Conservation (phyloP, 1,140 invertebrate species). For the Antheraea mylitta region DNA sequence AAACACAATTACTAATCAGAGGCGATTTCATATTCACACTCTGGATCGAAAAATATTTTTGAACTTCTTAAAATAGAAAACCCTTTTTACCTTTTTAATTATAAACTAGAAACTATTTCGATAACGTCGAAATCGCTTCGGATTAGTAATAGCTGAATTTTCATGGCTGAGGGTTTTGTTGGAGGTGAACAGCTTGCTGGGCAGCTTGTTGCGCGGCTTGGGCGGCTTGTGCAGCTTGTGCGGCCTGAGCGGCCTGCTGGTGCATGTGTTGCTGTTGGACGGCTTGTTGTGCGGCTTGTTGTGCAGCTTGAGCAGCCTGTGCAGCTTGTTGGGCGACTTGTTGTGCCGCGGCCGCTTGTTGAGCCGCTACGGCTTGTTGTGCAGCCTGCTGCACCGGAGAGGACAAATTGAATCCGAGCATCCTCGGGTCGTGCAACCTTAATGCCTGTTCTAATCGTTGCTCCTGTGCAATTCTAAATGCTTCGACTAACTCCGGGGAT, state of each 20-base stretch:
- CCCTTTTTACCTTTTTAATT: slow-evolving; percentile 13
- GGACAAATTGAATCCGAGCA: slow-evolving; percentile 73
- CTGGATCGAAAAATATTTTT: slow-evolving; percentile 22
- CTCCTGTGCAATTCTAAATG: slow-evolving; percentile 86
- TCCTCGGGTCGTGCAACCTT: slow-evolving; percentile 83
- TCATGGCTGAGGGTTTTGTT: slow-evolving; percentile 77
- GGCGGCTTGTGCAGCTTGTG: slow-evolving; percentile 38
- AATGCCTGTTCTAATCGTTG: slow-evolving; percentile 90
- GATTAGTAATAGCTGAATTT: slow-evolving; percentile 80
- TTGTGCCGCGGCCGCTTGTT: slow-evolving; percentile 50
- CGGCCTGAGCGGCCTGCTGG: slow-evolving; percentile 48
- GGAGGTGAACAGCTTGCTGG: slow-evolving; percentile 73
- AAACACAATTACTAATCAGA: slow-evolving; percentile 66
- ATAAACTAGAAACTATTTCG: slow-evolving; percentile 23
- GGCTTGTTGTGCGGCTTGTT: slow-evolving; percentile 49
- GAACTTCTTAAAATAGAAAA: background rate
- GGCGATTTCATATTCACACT: slow-evolving; percentile 60
- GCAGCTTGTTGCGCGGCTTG: slow-evolving; percentile 65
- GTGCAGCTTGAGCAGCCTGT: slow-evolving; percentile 48
- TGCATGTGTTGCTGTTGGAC: slow-evolving; percentile 39
- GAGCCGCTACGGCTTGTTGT: slow-evolving; percentile 42
- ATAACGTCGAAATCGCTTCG: slow-evolving; percentile 64
- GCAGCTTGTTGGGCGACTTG: slow-evolving; percentile 45
- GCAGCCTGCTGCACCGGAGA: slow-evolving; percentile 58
- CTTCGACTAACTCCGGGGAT: slow-evolving; percentile 83